Evolutionary conservation across 2,797 vertebrate genomes (phyloP), one percentile per base, ranked within the genome.

Genomic region (Adelosebastes latens): DNA sequence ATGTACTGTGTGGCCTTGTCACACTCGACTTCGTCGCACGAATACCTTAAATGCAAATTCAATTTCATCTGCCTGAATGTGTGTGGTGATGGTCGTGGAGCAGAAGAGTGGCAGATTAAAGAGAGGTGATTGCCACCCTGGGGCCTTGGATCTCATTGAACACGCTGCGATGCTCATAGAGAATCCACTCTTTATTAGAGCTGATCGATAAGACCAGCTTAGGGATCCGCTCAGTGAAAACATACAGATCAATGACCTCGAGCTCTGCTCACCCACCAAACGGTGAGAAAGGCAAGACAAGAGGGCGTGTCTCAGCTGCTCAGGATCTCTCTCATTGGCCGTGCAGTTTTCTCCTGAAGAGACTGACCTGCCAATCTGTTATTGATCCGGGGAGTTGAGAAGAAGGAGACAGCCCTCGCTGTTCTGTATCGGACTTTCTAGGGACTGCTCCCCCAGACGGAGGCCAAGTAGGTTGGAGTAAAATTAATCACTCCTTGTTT

Each of bases 401-500:
- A 52, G 79, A 89, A 89, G 82, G 67, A 89, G 80, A 75, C 74
- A 9, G 75, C 31, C 77, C 53, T 78, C 4, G 42, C 77, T 84
- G 89, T 87, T 89, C 72, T 79, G 64, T 73, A 75, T 86, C 24
- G 9, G 74, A 79, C 84, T 81, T 89, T 77, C 79, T 67, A 58
- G 85, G 79, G 88, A 81, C 74, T 25, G 82, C 79, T 88, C 75
- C 78, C 89, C 72, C 88, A 87, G 79, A 86, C 84, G 73, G 82
- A 91, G 81, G 90, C 89, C 84, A 89, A 90, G 88, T 75, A 89
- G 91, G 91, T 87, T 92, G 87, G 86, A 92, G 91, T 84, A 85
- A 86, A 93, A 96, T 95, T 93, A 95, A 96, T 96, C 93, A 95
- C 90, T 90, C 82, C 90, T 90, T 91, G 91, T 94, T 95, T 93